phyloP scores from a whole-genome alignment of 2,113 vertebrate species.

The Ahaetulla prasina region DNA sequence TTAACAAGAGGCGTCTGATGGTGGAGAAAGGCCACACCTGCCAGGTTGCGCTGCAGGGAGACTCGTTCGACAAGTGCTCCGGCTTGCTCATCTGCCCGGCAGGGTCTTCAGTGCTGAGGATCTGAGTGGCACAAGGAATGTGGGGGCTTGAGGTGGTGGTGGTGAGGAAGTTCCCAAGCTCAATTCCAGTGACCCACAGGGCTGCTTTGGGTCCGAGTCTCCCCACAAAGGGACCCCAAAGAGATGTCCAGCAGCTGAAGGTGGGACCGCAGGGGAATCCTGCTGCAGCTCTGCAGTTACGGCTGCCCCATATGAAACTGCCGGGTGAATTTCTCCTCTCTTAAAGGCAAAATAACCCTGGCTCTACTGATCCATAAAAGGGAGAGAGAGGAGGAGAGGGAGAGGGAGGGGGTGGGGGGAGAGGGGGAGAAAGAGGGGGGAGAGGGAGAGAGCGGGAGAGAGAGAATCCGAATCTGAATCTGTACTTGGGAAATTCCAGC shows the following conservation, averaged over 20 bases:
- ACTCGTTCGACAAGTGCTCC: slow-evolving; percentile 39
- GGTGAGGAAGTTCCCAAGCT: neutral
- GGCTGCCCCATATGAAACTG: too few relatives aligned
- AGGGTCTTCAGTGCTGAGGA: neutral
- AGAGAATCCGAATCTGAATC: neutral
- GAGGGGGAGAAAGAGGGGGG: too few relatives aligned
- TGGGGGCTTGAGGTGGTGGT: rapidly evolving
- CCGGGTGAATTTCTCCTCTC: neutral
- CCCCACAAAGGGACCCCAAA: neutral
- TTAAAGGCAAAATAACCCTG: neutral
- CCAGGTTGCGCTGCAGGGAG: slow-evolving; percentile 33
- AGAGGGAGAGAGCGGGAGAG: neutral
- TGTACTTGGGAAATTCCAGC: neutral
- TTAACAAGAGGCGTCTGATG: slow-evolving; percentile 54
- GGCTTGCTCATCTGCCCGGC: neutral
- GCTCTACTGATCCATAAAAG: neutral
- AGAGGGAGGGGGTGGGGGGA: too few relatives aligned
- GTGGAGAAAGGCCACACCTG: slow-evolving; percentile 61
- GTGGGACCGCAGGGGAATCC: neutral
- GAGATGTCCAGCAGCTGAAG: neutral
- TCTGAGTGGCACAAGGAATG: neutral
- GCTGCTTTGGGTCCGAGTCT: neutral
- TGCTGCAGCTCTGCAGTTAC: too few relatives aligned
- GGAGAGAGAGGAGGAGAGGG: too few relatives aligned
- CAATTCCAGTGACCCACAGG: neutral